These are phyloP conservation scores for Leucoptera coffeella DNA, from an alignment of 2,888 invertebrate species.

Conservation along the genomic window DNA sequence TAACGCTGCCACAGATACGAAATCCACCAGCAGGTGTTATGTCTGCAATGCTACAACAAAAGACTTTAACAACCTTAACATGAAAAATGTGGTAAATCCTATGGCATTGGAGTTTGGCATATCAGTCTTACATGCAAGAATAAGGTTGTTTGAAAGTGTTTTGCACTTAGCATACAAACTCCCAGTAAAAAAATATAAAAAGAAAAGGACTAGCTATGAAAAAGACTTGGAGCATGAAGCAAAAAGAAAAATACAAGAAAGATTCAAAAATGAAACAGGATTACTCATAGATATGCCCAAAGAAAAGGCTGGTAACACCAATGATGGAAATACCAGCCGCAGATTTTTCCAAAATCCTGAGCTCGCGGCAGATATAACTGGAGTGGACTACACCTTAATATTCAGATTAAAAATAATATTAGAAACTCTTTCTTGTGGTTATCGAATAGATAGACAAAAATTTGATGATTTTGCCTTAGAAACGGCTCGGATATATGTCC, in stretches of 20 bases:
- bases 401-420: neutral
- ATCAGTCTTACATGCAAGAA: slow-evolving; percentile 12
- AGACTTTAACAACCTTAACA: slow-evolving; percentile 12
- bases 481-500: slow-evolving; percentile 1
- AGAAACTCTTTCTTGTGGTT: neutral
- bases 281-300: slow-evolving; percentile 8
- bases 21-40: slow-evolving; percentile 13
- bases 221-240: slow-evolving; percentile 6
- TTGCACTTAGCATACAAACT: slow-evolving; percentile 14
- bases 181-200: slow-evolving; percentile 12
- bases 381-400: slow-evolving; percentile 10
- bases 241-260: slow-evolving; percentile 5
- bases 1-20: slow-evolving; percentile 11
- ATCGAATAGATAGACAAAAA: slow-evolving; percentile 1
- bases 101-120: slow-evolving; percentile 10
- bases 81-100: slow-evolving; percentile 6
- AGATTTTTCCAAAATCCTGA: slow-evolving; percentile 10
- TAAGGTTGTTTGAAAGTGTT: slow-evolving; percentile 11
- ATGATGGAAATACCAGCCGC: slow-evolving; percentile 8
- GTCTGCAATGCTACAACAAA: slow-evolving; percentile 13
- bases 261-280: slow-evolving; percentile 6
- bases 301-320: slow-evolving; percentile 6
- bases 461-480: neutral
- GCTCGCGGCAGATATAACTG: slow-evolving; percentile 11
- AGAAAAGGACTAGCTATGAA: slow-evolving; percentile 5